A percentile compares a stretch with the other conserved stretches of the same genome.
These are phyloP conservation scores for Cyprinodon variegatus DNA, from an alignment of 2,113 vertebrate species.

Conservation along the genomic window DNA sequence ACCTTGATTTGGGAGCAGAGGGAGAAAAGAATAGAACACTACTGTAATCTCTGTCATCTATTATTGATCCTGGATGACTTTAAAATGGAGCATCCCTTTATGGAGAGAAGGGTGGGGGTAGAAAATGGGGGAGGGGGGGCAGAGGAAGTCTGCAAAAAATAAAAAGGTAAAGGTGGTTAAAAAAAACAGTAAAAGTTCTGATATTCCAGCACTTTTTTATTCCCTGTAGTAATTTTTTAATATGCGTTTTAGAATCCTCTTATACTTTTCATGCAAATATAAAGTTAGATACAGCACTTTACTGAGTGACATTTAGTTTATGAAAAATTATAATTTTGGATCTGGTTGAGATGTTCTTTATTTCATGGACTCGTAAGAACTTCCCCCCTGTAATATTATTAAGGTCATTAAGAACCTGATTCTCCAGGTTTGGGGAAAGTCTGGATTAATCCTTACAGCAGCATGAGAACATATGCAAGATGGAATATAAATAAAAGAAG, in stretches of 20 bases:
- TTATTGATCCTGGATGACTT: constrained; percentile 56
- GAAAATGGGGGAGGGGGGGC: not conserved
- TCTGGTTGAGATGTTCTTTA: not conserved
- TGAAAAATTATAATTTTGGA: not conserved
- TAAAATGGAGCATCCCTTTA: constrained; percentile 37
- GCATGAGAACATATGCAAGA: not conserved
- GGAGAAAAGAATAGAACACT: constrained; percentile 35
- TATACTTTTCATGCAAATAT: not conserved
- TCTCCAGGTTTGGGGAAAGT: not conserved
- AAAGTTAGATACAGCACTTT: not conserved
- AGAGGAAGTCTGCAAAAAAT: not conserved
- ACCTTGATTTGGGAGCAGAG: constrained; percentile 43
- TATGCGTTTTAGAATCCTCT: not conserved
- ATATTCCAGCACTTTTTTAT: not conserved
- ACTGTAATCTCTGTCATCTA: constrained; percentile 54
- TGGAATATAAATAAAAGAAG: not conserved
- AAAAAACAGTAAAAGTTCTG: not conserved
- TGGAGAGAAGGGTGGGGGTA: not conserved
- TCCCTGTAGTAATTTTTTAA: not conserved
- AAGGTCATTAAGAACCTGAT: not conserved
- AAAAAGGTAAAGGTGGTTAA: not conserved
- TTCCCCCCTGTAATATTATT: not conserved
- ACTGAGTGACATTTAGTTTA: not conserved
- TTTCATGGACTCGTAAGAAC: not conserved
- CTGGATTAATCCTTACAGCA: not conserved